Evolutionary conservation across 2,888 invertebrate species (phyloP).

Genomic region (Diarsia dahlii): DNA sequence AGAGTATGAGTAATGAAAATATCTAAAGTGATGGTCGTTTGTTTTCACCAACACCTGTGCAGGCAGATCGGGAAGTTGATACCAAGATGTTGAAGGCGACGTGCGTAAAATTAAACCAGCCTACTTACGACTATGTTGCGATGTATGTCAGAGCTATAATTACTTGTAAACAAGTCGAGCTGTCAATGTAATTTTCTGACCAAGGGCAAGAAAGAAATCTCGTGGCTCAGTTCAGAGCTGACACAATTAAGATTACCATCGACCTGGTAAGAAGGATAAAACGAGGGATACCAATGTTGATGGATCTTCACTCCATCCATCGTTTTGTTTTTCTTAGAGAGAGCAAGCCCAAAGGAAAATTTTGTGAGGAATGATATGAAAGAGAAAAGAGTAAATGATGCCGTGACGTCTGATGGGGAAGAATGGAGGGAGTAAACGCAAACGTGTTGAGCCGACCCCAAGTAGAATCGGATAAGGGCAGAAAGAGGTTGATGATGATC

Average conservation of each 20-base stretch:
- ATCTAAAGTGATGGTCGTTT: constrained; percentile 31
- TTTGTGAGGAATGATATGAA: neutral
- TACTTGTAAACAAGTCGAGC: neutral
- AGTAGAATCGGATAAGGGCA: neutral
- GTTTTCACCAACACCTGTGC: constrained; percentile 34
- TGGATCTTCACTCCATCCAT: neutral
- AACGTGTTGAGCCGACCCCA: neutral
- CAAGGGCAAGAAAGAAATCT: neutral
- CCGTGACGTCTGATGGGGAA: neutral
- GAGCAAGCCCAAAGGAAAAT: neutral
- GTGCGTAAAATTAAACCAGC: constrained; percentile 11
- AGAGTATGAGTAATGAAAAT: too few relatives aligned
- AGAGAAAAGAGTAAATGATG: neutral
- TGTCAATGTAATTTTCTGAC: neutral
- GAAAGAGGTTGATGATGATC: neutral
- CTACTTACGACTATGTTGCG: constrained; percentile 11
- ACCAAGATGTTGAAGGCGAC: constrained; percentile 18
- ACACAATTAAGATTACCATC: neutral
- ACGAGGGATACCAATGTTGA: neutral
- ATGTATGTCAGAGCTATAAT: neutral
- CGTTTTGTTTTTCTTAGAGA: neutral
- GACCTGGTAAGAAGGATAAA: neutral
- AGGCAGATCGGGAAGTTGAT: constrained; percentile 21
- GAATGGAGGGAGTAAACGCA: neutral
- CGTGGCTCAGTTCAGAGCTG: neutral